phyloP scores from a whole-genome alignment of 2,113 vertebrate genomes.

The Cyprinodon tularosa region DNA sequence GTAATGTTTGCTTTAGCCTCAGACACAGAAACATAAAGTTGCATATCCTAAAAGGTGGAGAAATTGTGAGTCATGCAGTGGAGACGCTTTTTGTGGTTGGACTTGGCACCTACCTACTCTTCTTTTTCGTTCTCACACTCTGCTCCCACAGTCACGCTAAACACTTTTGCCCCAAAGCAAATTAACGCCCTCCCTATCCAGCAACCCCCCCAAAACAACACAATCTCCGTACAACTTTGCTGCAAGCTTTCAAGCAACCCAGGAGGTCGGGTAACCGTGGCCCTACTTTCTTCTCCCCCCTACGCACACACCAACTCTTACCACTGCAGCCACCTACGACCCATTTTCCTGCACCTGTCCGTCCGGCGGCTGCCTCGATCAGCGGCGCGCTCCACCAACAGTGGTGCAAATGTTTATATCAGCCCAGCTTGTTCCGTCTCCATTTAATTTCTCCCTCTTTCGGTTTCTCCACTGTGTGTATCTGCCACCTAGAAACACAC shows the following conservation, averaged over 20 bases:
- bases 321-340: slow-evolving; percentile 12
- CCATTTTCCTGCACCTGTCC: slow-evolving; percentile 44
- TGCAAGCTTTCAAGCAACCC: neutral
- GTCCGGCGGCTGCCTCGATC: neutral
- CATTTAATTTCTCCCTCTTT: slow-evolving; percentile 46
- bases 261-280: neutral
- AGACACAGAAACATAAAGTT: neutral
- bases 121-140: slow-evolving; percentile 57
- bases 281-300: slow-evolving; percentile 9
- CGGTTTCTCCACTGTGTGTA: slow-evolving; percentile 56
- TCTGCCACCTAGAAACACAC: slow-evolving; percentile 27
- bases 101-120: slow-evolving; percentile 47
- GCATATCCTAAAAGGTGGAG: slow-evolving; percentile 3
- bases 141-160: slow-evolving; percentile 18
- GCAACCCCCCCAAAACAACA: neutral
- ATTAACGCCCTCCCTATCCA: neutral
- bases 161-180: neutral
- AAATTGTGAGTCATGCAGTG: slow-evolving; percentile 62
- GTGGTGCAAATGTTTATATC: slow-evolving; percentile 4
- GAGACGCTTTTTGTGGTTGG: slow-evolving; percentile 48
- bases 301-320: neutral
- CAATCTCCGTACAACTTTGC: neutral
- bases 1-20: neutral
- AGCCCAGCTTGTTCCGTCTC: slow-evolving; percentile 38
- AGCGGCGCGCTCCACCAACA: slow-evolving; percentile 9